These are phyloP conservation scores for Coryphaenoides rupestris DNA, from an alignment of 2,113 vertebrate species.

Conservation along the genomic window DNA sequence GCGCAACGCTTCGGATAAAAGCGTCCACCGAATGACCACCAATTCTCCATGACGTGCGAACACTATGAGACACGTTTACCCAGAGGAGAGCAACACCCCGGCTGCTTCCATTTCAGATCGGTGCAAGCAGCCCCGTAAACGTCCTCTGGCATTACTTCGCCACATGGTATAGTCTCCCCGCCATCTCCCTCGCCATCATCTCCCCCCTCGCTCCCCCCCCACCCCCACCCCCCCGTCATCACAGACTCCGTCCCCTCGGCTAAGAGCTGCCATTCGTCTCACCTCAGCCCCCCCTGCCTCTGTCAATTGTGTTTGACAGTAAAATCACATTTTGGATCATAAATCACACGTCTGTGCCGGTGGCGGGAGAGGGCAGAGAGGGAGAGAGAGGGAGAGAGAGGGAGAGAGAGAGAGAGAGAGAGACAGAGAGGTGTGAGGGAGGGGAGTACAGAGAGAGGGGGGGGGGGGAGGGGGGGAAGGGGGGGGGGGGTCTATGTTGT, in stretches of 20 bases:
- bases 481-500: not conserved
- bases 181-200: too few species aligned
- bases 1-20: too few species aligned
- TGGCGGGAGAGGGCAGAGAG: conserved; percentile 31
- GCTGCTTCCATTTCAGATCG: conserved; percentile 4
- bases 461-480: not conserved
- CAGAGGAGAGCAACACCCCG: too few species aligned
- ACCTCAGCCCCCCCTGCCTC: conserved; percentile 38
- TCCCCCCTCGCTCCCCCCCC: not conserved
- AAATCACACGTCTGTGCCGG: conserved; percentile 48
- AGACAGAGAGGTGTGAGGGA: not conserved
- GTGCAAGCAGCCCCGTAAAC: conserved; percentile 20
- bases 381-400: conserved; percentile 25
- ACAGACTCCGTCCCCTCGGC: conserved; percentile 13
- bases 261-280: conserved; percentile 42
- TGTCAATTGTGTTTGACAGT: conserved; percentile 59
- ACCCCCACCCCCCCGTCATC: conserved; percentile 25
- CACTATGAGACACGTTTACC: too few species aligned
- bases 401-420: not conserved
- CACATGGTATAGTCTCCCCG: not conserved
- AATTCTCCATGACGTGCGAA: too few species aligned
- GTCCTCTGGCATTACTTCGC: not conserved
- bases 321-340: conserved; percentile 60
- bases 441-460: not conserved
- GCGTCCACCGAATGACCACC: too few species aligned